These are phyloP conservation scores for Pyrgilauda ruficollis DNA, from an alignment of 2,113 vertebrate species.

Conservation along the genomic window DNA sequence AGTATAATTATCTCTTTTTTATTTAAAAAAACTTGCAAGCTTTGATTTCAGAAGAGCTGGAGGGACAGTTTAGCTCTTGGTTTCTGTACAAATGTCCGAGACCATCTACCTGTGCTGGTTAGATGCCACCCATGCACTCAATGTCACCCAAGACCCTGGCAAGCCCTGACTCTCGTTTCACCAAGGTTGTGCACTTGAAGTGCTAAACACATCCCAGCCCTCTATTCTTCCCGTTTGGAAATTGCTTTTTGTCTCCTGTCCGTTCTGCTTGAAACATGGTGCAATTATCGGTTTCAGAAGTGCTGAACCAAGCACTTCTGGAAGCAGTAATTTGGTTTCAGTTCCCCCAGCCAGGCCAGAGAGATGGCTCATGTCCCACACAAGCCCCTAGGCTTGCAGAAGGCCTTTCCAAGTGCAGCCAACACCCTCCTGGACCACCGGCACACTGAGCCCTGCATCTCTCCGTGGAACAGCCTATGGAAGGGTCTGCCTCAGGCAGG, in stretches of 20 bases:
- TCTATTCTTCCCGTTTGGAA: rapidly evolving
- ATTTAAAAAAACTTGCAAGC: background rate
- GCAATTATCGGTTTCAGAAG: background rate
- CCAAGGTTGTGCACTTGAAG: background rate
- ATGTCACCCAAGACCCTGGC: background rate
- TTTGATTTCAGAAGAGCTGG: background rate
- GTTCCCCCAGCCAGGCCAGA: background rate
- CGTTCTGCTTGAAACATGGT: rapidly evolving
- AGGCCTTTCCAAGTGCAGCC: background rate
- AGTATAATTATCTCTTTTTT: background rate
- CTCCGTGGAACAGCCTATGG: rapidly evolving
- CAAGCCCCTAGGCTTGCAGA: rapidly evolving
- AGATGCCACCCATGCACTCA: background rate
- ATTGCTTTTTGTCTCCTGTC: background rate
- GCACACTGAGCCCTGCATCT: rapidly evolving
- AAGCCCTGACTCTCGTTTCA: background rate
- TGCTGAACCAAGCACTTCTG: background rate
- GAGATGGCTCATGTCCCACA: rapidly evolving
- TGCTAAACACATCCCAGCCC: background rate
- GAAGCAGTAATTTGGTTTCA: background rate
- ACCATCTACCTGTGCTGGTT: rapidly evolving
- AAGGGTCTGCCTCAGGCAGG: background rate
- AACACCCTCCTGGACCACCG: rapidly evolving
- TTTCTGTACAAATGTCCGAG: background rate
- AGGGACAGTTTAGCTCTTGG: background rate